phyloP scores from a whole-genome alignment of 2,888 invertebrate genomes.

The Apamea epomidion region DNA sequence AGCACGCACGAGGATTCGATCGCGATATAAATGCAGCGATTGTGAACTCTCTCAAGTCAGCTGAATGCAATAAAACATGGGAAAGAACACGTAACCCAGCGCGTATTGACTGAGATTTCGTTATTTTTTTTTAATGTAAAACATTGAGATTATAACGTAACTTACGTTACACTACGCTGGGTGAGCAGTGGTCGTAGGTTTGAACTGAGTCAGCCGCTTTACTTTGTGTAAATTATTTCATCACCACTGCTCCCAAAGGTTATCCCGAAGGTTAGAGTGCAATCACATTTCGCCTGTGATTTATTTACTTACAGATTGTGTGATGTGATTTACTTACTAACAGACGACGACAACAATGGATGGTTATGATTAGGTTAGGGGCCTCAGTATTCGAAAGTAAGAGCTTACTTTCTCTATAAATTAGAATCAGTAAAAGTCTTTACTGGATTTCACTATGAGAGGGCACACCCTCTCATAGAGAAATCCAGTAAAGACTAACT shows the following conservation, averaged over 20 bases:
- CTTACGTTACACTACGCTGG: neutral
- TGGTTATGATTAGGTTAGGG: neutral
- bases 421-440: neutral
- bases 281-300: neutral
- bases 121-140: neutral
- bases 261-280: neutral
- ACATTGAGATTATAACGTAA: neutral
- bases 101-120: conserved; percentile 20
- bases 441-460: no score
- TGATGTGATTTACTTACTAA: neutral
- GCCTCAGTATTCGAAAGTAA: neutral
- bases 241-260: no score
- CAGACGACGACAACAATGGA: neutral
- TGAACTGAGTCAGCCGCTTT: no score
- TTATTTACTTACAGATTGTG: neutral
- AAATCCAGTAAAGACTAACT: no score
- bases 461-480: no score
- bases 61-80: conserved; percentile 65
- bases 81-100: conserved; percentile 39
- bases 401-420: neutral
- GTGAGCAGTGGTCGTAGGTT: no score
- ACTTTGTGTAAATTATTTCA: no score
- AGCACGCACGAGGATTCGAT: conserved; percentile 53
- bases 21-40: conserved; percentile 68
- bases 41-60: conserved; percentile 65